phyloP scores from a whole-genome alignment of 2,113 vertebrate genomes.

The Corythoichthys haematopterus region DNA sequence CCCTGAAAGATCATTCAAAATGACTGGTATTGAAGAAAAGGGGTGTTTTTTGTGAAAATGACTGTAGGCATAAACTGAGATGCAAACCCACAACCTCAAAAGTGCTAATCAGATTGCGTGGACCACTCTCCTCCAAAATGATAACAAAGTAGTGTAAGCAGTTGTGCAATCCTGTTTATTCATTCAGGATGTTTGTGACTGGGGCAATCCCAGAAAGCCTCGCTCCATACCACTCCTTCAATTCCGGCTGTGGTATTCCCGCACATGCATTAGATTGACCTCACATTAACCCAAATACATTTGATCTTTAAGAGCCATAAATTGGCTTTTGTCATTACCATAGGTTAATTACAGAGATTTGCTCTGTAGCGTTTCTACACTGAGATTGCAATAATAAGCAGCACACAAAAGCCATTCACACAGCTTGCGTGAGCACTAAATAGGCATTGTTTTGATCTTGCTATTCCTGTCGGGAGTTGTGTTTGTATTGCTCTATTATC shows the following conservation, averaged over 20 bases:
- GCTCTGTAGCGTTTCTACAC: slow-evolving; percentile 60
- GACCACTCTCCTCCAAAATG: neutral
- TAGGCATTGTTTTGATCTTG: slow-evolving; percentile 66
- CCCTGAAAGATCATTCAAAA: too few species aligned
- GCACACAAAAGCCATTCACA: slow-evolving; percentile 63
- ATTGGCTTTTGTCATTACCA: slow-evolving; percentile 73
- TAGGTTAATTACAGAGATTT: slow-evolving; percentile 74
- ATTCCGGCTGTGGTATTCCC: slow-evolving; percentile 58
- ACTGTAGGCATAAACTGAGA: neutral
- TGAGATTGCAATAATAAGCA: slow-evolving; percentile 66
- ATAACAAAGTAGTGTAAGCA: neutral
- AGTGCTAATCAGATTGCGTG: neutral
- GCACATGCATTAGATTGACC: slow-evolving; percentile 69
- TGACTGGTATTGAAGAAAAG: too few species aligned
- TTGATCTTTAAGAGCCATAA: slow-evolving; percentile 75
- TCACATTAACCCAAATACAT: slow-evolving; percentile 73
- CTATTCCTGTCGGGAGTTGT: slow-evolving; percentile 60
- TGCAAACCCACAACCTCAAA: slow-evolving; percentile 3
- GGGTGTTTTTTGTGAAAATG: too few species aligned
- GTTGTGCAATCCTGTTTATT: slow-evolving; percentile 38
- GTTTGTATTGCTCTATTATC: slow-evolving; percentile 65
- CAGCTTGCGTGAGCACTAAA: slow-evolving; percentile 56
- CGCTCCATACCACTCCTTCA: slow-evolving; percentile 45
- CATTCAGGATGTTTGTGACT: slow-evolving; percentile 47
- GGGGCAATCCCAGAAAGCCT: slow-evolving; percentile 35